Percentiles rank a stretch among this genome's conserved stretches.
phyloP scores from a whole-genome alignment of 92 coral and sea anemone genomes.

The Zoanthus sociatus region DNA sequence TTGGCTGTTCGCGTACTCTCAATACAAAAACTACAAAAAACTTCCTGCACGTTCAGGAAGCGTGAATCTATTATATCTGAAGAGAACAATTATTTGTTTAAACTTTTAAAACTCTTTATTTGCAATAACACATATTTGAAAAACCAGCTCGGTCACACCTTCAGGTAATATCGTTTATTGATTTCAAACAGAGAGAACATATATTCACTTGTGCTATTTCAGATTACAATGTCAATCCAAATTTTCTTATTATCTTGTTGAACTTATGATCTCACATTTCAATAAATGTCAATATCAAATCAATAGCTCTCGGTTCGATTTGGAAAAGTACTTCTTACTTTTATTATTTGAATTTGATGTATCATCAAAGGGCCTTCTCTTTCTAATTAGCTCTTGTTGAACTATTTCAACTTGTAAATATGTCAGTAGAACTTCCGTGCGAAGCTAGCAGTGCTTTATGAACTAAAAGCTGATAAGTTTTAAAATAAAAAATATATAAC shows the following conservation, averaged over 20 bases:
- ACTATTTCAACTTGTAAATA: background rate
- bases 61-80: background rate
- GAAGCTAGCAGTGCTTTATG: background rate
- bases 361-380: background rate
- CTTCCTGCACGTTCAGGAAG: conserved; percentile 34
- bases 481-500: background rate
- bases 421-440: background rate
- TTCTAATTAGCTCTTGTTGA: conserved; percentile 9
- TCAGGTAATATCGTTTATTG: background rate
- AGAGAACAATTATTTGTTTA: conserved; percentile 30
- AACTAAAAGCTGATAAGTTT: background rate
- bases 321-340: conserved; percentile 6
- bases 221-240: background rate
- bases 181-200: background rate
- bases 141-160: background rate
- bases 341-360: background rate
- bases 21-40: conserved; percentile 14
- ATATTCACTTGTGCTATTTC: background rate
- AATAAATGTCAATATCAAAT: background rate
- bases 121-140: conserved; percentile 1
- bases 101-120: conserved; percentile 8
- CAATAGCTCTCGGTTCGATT: background rate
- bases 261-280: background rate
- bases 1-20: conserved; percentile 17
- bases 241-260: background rate